Conservation (phyloP, 2,888 invertebrate genomes). For the Ectemnius cavifrons region DNA sequence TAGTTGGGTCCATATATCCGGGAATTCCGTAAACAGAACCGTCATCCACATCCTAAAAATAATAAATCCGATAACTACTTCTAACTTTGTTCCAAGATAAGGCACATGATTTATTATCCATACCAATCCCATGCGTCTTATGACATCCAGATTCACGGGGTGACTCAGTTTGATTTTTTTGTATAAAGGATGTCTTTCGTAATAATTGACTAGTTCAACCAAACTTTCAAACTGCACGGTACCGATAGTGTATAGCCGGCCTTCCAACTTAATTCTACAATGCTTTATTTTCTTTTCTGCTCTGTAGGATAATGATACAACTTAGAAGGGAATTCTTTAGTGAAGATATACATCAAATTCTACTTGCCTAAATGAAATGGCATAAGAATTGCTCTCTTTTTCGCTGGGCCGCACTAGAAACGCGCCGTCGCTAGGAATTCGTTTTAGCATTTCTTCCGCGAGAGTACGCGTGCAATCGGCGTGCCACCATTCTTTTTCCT, state of each 20-base stretch:
- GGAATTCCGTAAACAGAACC: constrained; percentile 84
- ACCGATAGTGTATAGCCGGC: constrained; percentile 93
- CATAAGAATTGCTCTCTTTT: constrained; percentile 90
- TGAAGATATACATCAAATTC: background rate
- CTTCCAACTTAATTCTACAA: constrained; percentile 95
- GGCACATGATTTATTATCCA: constrained; percentile 48
- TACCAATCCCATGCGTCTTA: constrained; percentile 83
- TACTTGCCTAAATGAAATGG: constrained; percentile 93
- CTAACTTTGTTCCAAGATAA: too few species aligned
- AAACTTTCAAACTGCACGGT: constrained; percentile 96
- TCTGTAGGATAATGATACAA: constrained; percentile 78
- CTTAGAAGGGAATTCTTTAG: background rate
- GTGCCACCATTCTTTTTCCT: constrained; percentile 96
- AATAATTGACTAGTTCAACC: constrained; percentile 95
- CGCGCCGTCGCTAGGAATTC: constrained; percentile 93
- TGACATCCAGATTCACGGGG: constrained; percentile 88
- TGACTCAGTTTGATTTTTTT: constrained; percentile 92
- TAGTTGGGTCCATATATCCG: constrained; percentile 90
- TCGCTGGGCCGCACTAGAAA: constrained; percentile 96
- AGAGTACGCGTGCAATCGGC: constrained; percentile 87
- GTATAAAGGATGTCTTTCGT: constrained; percentile 94
- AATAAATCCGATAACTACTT: background rate
- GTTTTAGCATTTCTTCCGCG: constrained; percentile 93
- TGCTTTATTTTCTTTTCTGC: constrained; percentile 97
- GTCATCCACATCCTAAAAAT: constrained; percentile 84